Conservation (phyloP, 2,888 invertebrate species). For the Marasmarcha lunaedactyla region DNA sequence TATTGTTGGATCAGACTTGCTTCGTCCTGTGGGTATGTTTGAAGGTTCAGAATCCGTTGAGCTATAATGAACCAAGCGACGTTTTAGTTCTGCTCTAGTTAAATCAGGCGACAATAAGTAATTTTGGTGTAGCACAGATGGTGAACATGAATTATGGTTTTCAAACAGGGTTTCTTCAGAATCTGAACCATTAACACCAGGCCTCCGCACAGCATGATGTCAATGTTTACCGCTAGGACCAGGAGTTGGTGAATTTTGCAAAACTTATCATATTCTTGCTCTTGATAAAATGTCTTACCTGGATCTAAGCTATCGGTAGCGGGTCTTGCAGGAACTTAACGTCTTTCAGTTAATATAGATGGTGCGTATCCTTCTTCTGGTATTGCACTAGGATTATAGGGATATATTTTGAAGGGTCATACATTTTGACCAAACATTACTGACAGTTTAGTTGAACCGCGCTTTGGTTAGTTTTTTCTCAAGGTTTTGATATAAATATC, state of each 20-base stretch:
- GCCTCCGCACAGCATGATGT: not conserved
- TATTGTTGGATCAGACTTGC: too few relatives aligned
- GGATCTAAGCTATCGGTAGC: not conserved
- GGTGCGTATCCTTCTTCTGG: constrained; percentile 21
- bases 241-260: not conserved
- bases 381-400: constrained; percentile 19
- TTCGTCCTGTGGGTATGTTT: too few relatives aligned
- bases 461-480: too few relatives aligned
- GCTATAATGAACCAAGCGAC: too few relatives aligned
- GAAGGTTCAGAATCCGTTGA: too few relatives aligned
- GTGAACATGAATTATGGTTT: not conserved
- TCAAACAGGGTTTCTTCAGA: not conserved
- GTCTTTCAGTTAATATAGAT: not conserved
- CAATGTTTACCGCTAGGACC: not conserved
- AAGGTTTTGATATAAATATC: too few relatives aligned
- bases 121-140: not conserved
- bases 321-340: not conserved
- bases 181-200: not conserved
- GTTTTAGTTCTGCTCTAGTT: too few relatives aligned
- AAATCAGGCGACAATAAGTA: too few relatives aligned
- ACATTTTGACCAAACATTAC: constrained; percentile 17
- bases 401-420: constrained; percentile 15
- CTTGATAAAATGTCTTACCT: constrained; percentile 1
- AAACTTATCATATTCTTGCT: not conserved
- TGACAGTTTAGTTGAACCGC: constrained; percentile 14